These are phyloP conservation scores for Poecilia latipinna DNA, from an alignment of 2,113 vertebrate genomes.

Conservation along the genomic window DNA sequence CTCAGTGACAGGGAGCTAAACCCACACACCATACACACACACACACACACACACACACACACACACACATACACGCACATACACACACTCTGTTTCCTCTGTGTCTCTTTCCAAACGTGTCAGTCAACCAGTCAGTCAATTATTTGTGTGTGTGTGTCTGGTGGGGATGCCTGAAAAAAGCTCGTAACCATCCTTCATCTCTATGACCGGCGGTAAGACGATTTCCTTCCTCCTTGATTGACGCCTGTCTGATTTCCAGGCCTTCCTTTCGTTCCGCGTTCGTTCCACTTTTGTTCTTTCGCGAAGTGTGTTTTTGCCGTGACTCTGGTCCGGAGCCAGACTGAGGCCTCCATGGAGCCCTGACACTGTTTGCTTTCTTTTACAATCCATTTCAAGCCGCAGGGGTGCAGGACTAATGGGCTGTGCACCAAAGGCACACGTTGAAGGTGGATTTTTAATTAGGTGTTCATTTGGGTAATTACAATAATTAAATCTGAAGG, in stretches of 20 bases:
- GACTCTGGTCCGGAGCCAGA: conserved; percentile 58
- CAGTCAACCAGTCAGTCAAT: conserved; percentile 74
- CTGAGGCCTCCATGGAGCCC: conserved; percentile 65
- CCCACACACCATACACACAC: conserved; percentile 39
- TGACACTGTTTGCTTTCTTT: conserved; percentile 64
- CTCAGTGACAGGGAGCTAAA: conserved; percentile 74
- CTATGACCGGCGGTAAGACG: conserved; percentile 80
- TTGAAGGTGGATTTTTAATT: conserved; percentile 58
- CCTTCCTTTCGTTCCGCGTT: conserved; percentile 20
- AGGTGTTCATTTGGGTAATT: conserved; percentile 35
- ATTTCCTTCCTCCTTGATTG: conserved; percentile 37
- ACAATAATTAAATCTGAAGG: conserved; percentile 32
- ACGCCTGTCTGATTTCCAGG: not conserved
- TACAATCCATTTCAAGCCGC: conserved; percentile 55
- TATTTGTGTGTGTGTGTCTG: conserved; percentile 71
- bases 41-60: conserved; percentile 52
- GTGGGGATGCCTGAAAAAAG: conserved; percentile 61
- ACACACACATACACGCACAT: conserved; percentile 46
- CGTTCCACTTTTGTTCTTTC: conserved; percentile 22
- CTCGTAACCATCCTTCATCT: conserved; percentile 62
- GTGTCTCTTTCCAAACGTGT: conserved; percentile 71
- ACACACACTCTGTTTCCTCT: conserved; percentile 58
- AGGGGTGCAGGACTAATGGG: conserved; percentile 62
- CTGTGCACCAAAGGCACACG: conserved; percentile 32
- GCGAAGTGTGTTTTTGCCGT: conserved; percentile 33